A percentile compares a stretch with the other conserved stretches of the same genome.
Evolutionary conservation across 2,797 vertebrate genomes (phyloP).

Genomic region (Sarcophilus harrisii): DNA sequence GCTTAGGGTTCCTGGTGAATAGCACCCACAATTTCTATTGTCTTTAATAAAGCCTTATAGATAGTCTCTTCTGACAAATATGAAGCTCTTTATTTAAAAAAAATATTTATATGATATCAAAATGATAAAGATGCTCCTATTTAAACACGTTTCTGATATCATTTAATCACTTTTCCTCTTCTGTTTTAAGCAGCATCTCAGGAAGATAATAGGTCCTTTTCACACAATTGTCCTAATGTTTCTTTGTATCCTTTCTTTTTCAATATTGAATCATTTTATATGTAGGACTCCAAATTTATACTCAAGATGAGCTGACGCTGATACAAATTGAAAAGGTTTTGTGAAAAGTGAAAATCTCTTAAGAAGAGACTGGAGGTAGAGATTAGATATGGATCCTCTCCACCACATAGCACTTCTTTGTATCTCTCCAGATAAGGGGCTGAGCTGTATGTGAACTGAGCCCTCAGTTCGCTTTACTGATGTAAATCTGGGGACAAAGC

Average conservation of each 20-base stretch:
- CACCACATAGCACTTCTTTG: neutral
- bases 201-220: neutral
- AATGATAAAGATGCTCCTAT: neutral
- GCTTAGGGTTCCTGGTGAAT: neutral
- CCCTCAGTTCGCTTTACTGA: constrained; percentile 14
- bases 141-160: neutral
- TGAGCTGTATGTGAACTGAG: neutral
- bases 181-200: neutral
- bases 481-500: neutral
- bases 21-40: neutral
- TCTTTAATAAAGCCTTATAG: neutral
- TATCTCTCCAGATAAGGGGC: neutral
- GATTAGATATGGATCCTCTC: neutral
- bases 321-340: neutral
- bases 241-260: neutral
- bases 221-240: neutral
- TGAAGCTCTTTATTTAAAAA: neutral
- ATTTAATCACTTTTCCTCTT: neutral
- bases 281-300: neutral
- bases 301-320: neutral
- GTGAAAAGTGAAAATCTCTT: neutral
- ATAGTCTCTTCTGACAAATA: neutral
- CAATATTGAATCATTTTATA: neutral
- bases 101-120: neutral
- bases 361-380: neutral